phyloP scores from a whole-genome alignment of 2,888 invertebrate species.

The Lasioglossum malachurum region DNA sequence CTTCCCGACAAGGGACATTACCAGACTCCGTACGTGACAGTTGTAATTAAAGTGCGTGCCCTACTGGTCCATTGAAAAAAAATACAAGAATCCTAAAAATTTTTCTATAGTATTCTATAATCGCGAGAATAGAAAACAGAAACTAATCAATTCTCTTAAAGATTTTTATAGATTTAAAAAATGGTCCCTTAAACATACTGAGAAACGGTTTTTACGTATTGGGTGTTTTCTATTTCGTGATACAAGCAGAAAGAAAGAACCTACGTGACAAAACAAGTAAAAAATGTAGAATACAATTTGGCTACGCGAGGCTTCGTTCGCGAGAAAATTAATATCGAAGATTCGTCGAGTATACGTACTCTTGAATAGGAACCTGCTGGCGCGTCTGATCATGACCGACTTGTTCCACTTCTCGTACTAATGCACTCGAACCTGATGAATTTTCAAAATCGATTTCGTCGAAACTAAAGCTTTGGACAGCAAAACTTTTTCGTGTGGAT shows the following conservation, averaged over 20 bases:
- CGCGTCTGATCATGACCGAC: not conserved
- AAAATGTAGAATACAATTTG: not conserved
- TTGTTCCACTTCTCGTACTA: not conserved
- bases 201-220: not conserved
- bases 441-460: not conserved
- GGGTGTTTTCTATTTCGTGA: too few relatives aligned
- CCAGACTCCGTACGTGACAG: not conserved
- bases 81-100: not conserved
- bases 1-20: not conserved
- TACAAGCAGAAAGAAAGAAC: not conserved
- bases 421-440: not conserved
- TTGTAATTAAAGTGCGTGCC: not conserved
- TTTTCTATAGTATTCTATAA: not conserved
- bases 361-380: not conserved
- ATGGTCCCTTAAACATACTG: not conserved
- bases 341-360: not conserved
- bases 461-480: not conserved
- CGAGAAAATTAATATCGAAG: not conserved
- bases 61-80: not conserved
- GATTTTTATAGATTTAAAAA: too few relatives aligned
- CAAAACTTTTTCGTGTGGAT: not conserved
- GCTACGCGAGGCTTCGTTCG: not conserved
- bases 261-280: not conserved
- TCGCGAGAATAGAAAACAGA: too few relatives aligned
- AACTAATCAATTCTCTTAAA: too few relatives aligned